Percentiles rank a stretch among this genome's conserved stretches.
phyloP scores from a whole-genome alignment of 2,113 vertebrate genomes.

The Penelope pileata region DNA sequence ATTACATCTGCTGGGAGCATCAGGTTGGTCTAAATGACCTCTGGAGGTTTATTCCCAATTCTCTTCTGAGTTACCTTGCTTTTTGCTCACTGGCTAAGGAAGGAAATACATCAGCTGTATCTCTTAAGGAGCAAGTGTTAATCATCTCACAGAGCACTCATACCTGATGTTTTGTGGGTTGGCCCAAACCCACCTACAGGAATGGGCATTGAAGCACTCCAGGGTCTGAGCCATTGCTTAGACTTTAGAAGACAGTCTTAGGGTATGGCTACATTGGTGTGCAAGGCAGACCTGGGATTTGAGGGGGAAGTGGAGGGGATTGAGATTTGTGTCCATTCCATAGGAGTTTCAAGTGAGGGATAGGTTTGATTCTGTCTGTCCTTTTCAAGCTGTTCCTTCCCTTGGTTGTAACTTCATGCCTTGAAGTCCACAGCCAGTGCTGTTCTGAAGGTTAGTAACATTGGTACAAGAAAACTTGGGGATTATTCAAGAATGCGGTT shows the following conservation, averaged over 20 bases:
- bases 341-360: not conserved
- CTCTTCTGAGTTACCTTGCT: not conserved
- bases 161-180: not conserved
- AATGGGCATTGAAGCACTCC: not conserved
- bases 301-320: not conserved
- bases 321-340: not conserved
- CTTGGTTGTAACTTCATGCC: not conserved
- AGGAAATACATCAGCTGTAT: not conserved
- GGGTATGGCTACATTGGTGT: not conserved
- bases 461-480: fast-evolving
- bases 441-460: not conserved
- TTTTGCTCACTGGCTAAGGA: not conserved
- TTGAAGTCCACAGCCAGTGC: not conserved
- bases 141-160: not conserved
- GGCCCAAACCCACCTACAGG: not conserved
- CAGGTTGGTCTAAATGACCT: not conserved
- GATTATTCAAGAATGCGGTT: not conserved
- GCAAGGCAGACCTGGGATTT: too few species aligned
- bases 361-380: not conserved
- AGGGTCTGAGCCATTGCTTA: not conserved
- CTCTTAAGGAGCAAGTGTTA: not conserved
- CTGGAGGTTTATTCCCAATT: not conserved
- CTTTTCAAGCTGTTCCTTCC: not conserved
- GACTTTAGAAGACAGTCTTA: not conserved
- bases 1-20: not conserved